phyloP scores from a whole-genome alignment of 2,888 invertebrate species.

The Drosophila mimica region DNA sequence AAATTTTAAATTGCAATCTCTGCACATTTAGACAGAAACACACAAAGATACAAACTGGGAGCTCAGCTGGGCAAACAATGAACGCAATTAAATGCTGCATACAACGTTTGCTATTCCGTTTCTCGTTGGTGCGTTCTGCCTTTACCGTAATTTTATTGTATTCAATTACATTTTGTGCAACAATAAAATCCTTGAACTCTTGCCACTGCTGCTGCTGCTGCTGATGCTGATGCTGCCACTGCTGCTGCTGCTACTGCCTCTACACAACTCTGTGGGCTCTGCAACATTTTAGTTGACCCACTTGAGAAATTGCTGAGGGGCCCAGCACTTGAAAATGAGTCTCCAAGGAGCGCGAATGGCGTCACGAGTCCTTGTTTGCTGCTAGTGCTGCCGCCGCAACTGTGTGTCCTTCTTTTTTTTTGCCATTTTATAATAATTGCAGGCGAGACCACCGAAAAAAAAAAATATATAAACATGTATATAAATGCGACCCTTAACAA shows the following conservation, averaged over 20 bases:
- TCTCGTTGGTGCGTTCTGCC: constrained; percentile 27
- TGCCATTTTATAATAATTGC: constrained; percentile 79
- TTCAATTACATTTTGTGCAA: constrained; percentile 75
- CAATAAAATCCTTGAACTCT: constrained; percentile 77
- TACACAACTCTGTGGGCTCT: constrained; percentile 18
- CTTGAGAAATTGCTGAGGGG: constrained; percentile 66
- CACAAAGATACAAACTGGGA: neutral
- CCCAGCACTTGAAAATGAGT: constrained; percentile 77
- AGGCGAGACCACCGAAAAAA: constrained; percentile 65
- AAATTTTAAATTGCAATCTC: constrained; percentile 2
- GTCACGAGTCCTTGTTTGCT: constrained; percentile 50
- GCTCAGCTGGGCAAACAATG: constrained; percentile 39
- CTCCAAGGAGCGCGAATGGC: constrained; percentile 70
- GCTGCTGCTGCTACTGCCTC: constrained; percentile 15
- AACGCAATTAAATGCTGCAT: constrained; percentile 69
- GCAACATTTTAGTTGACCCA: constrained; percentile 68
- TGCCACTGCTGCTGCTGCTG: constrained; percentile 20
- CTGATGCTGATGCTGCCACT: constrained; percentile 17
- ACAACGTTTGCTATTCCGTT: constrained; percentile 37
- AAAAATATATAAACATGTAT: constrained; percentile 31
- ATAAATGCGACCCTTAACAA: constrained; percentile 62
- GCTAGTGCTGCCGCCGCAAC: constrained; percentile 14
- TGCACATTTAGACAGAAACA: neutral
- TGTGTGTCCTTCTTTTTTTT: constrained; percentile 54
- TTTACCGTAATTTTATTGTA: constrained; percentile 64